These are phyloP conservation scores for Spodoptera litura DNA, from an alignment of 1,140 invertebrate species.

Conservation along the genomic window DNA sequence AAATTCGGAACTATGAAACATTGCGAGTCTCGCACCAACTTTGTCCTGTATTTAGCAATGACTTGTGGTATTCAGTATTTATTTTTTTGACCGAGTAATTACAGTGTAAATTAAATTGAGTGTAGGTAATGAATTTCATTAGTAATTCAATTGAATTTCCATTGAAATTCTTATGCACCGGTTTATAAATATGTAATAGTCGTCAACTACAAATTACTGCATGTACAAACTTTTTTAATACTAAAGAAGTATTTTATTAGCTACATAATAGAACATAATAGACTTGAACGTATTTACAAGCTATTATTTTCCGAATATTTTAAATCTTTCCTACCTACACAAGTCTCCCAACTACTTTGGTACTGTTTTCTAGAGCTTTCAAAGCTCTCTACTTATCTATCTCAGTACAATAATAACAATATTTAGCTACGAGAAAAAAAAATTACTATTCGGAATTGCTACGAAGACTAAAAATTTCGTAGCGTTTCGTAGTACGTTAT, in stretches of 20 bases:
- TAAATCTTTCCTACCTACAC: too few species aligned
- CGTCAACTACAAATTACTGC: conserved; percentile 28
- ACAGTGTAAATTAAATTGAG: conserved; percentile 41
- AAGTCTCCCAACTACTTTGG: too few species aligned
- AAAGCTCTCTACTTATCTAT: too few species aligned
- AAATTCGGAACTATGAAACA: conserved; percentile 55
- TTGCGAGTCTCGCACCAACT: neutral
- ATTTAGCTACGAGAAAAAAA: too few species aligned
- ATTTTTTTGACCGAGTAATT: conserved; percentile 15
- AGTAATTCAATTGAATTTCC: conserved; percentile 50
- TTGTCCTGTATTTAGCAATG: conserved; percentile 15
- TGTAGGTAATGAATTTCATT: conserved; percentile 48
- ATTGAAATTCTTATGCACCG: conserved; percentile 36
- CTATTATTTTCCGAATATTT: too few species aligned
- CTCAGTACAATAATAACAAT: too few species aligned
- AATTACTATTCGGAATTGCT: too few species aligned
- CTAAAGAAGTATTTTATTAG: neutral
- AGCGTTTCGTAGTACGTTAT: too few species aligned
- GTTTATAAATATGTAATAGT: conserved; percentile 26
- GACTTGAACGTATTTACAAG: too few species aligned
- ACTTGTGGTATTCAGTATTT: neutral
- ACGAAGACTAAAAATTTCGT: too few species aligned
- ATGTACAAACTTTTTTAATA: neutral
- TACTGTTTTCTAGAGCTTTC: too few species aligned
- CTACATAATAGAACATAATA: too few species aligned